Conservation (phyloP, 2,113 vertebrate species). For the Holacanthus passer region DNA sequence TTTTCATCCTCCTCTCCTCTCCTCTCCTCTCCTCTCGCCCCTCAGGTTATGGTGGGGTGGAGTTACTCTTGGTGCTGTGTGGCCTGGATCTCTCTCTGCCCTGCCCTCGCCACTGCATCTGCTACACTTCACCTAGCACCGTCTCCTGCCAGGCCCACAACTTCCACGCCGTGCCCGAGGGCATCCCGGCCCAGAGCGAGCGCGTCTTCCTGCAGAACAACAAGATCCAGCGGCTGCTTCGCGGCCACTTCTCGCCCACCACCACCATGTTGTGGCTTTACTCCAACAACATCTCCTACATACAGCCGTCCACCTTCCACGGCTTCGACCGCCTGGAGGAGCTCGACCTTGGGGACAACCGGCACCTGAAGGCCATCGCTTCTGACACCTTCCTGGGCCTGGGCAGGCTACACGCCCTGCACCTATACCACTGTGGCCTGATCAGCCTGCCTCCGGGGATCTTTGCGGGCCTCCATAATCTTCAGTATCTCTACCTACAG, state of each 20-base stretch:
- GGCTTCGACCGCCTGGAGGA: conserved; percentile 95
- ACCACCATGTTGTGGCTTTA: conserved; percentile 97
- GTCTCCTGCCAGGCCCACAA: conserved; percentile 99
- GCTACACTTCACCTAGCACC: conserved; percentile 96
- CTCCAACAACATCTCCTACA: conserved; percentile 98
- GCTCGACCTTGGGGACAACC: conserved; percentile 97
- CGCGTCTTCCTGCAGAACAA: conserved; percentile 98
- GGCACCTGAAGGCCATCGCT: conserved; percentile 89
- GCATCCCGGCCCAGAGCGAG: conserved; percentile 94
- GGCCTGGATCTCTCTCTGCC: conserved; percentile 86
- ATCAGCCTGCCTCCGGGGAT: conserved; percentile 89
- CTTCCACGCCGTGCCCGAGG: conserved; percentile 92
- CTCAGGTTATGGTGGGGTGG: conserved; percentile 89
- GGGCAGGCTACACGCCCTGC: conserved; percentile 92
- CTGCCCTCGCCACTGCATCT: conserved; percentile 95
- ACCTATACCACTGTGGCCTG: conserved; percentile 96
- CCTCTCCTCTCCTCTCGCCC: not conserved
- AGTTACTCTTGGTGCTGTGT: conserved; percentile 92
- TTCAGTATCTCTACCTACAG: conserved; percentile 98
- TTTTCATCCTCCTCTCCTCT: not conserved
- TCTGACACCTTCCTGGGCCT: conserved; percentile 95
- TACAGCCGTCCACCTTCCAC: conserved; percentile 93
- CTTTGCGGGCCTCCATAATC: conserved; percentile 91
- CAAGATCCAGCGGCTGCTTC: conserved; percentile 92
- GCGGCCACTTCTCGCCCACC: conserved; percentile 94